Conservation (phyloP, 92 coral and sea anemone species). For the Epizoanthus stellaris region DNA sequence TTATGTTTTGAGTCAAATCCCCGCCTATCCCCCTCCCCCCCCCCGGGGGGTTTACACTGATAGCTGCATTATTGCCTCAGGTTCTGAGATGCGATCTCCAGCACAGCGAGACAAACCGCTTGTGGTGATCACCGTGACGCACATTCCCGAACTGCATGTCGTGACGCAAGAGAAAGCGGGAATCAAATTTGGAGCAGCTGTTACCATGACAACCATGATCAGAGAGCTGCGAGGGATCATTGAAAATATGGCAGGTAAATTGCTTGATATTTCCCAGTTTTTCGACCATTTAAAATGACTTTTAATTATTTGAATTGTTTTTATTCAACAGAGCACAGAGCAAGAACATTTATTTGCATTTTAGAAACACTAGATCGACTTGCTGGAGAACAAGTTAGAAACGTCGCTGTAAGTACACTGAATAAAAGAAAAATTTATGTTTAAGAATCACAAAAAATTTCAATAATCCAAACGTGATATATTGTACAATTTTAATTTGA, state of each 20-base stretch:
- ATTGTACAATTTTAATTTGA: too few relatives aligned
- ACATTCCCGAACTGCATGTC: slow-evolving; percentile 52
- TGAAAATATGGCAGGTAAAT: too few relatives aligned
- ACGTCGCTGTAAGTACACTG: neutral
- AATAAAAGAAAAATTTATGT: too few relatives aligned
- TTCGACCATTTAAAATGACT: too few relatives aligned
- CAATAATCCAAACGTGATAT: too few relatives aligned
- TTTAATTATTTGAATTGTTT: too few relatives aligned
- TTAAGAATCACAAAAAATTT: too few relatives aligned
- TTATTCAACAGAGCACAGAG: neutral
- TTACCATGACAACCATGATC: slow-evolving; percentile 11
- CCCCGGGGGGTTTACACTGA: too few relatives aligned
- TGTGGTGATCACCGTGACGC: slow-evolving; percentile 19
- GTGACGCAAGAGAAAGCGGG: slow-evolving; percentile 32
- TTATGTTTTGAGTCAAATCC: too few relatives aligned
- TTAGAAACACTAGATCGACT: neutral
- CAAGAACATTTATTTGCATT: neutral
- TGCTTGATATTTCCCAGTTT: too few relatives aligned
- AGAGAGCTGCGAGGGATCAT: neutral
- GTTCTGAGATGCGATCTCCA: neutral
- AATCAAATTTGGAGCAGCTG: slow-evolving; percentile 49
- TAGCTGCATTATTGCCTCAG: neutral
- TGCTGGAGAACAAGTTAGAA: slow-evolving; percentile 2
- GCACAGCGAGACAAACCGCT: neutral
- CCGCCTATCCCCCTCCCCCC: too few relatives aligned